phyloP scores from a whole-genome alignment of 1,140 invertebrate species.

The Phymorhynchus buccinoides region DNA sequence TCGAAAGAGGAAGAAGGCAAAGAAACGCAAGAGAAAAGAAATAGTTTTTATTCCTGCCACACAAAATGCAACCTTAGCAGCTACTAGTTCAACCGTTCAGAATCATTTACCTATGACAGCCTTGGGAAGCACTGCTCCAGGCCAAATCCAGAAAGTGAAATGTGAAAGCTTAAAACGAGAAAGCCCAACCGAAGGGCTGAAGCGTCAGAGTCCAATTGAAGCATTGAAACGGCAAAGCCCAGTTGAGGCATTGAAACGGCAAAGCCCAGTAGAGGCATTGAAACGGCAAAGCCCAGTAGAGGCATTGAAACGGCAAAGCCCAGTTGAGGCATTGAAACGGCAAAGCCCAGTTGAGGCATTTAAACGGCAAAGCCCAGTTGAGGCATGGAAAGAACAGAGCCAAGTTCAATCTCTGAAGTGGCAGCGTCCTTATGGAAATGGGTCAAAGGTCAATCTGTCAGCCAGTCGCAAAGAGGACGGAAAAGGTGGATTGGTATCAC shows the following conservation, averaged over 20 bases:
- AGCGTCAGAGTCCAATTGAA: no score
- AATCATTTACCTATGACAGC: not conserved
- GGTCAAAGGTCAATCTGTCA: not conserved
- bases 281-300: no score
- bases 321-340: no score
- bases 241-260: no score
- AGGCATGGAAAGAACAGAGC: not conserved
- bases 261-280: no score
- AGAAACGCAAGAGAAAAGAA: not conserved
- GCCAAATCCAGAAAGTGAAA: not conserved
- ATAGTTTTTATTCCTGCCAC: not conserved
- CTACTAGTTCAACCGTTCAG: not conserved
- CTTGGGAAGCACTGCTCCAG: not conserved
- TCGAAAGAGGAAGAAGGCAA: conserved; percentile 19
- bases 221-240: not conserved
- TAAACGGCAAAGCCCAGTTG: no score
- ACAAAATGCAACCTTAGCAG: not conserved
- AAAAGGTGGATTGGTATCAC: not conserved
- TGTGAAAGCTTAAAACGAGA: not conserved
- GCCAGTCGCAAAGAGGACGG: not conserved
- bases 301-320: not conserved
- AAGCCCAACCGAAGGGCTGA: not conserved
- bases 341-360: no score
- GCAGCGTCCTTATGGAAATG: no score
- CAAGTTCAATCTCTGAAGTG: no score